Conservation (phyloP, 2,888 invertebrate species). For the Mayetiola destructor region DNA sequence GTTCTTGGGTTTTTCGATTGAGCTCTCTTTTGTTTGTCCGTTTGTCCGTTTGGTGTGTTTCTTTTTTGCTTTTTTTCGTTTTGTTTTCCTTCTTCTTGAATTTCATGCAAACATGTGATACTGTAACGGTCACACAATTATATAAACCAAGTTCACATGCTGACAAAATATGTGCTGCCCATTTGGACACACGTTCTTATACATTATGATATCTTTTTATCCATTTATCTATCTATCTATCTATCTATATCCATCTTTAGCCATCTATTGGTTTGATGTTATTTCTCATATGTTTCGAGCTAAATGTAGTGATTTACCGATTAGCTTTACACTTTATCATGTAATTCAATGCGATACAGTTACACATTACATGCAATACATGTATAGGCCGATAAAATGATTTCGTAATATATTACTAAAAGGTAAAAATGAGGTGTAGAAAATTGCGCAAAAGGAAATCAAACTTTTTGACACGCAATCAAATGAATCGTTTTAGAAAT, state of each 20-base stretch:
- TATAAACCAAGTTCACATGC: no score
- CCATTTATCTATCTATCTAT: neutral
- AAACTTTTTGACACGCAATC: constrained; percentile 6
- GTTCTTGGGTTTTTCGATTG: neutral
- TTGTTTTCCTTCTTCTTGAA: neutral
- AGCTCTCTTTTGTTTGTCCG: neutral
- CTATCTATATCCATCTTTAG: no score
- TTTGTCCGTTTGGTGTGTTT: no score
- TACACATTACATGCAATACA: no score
- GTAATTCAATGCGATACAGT: no score
- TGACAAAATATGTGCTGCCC: no score
- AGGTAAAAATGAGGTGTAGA: no score
- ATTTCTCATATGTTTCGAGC: neutral
- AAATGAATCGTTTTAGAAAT: constrained; percentile 1
- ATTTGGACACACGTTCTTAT: no score
- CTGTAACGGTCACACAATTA: neutral
- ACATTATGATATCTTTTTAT: neutral
- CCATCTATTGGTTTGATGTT: no score
- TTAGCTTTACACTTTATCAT: neutral
- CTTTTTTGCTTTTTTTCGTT: no score
- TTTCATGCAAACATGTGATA: neutral
- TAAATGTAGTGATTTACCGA: constrained; percentile 3
- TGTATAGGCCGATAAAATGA: no score
- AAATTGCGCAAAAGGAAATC: neutral
- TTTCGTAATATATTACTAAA: no score